Conservation (phyloP, 2,888 invertebrate species). For the Lasioglossum zephyrum region DNA sequence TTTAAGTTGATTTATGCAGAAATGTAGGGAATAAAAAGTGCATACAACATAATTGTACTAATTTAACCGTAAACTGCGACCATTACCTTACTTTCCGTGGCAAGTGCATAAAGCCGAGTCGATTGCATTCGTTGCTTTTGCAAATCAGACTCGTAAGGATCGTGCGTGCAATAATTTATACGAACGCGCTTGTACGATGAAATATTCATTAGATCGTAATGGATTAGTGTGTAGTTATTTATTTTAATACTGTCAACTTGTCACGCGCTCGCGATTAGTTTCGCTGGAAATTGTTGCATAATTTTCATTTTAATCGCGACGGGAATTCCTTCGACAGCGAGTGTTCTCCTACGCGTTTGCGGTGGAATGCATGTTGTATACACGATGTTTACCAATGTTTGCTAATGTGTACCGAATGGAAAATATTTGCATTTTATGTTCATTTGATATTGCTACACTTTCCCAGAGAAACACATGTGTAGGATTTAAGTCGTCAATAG, state of each 20-base stretch:
- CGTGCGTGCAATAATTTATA: background rate
- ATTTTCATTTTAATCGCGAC: background rate
- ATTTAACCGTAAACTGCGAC: background rate
- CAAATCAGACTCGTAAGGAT: background rate
- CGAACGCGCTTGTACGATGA: slow-evolving; percentile 5
- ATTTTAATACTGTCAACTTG: background rate
- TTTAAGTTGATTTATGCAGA: background rate
- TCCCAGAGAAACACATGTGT: background rate
- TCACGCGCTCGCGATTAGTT: background rate
- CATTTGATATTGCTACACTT: background rate
- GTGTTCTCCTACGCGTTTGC: background rate
- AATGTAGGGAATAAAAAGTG: background rate
- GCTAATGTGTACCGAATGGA: background rate
- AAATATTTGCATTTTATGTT: background rate
- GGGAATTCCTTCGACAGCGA: background rate
- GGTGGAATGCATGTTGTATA: background rate
- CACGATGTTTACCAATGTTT: background rate
- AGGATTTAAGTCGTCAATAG: too few species aligned
- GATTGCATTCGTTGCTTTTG: background rate
- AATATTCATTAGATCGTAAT: slow-evolving; percentile 11
- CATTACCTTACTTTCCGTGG: background rate
- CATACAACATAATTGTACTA: background rate
- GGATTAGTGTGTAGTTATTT: slow-evolving; percentile 1
- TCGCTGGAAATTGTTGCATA: slow-evolving; percentile 3
- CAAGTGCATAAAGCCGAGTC: background rate